Base-by-base conservation (phyloP, 2,888 invertebrate genomes). In the Aleiodes leptofemur region DNA sequence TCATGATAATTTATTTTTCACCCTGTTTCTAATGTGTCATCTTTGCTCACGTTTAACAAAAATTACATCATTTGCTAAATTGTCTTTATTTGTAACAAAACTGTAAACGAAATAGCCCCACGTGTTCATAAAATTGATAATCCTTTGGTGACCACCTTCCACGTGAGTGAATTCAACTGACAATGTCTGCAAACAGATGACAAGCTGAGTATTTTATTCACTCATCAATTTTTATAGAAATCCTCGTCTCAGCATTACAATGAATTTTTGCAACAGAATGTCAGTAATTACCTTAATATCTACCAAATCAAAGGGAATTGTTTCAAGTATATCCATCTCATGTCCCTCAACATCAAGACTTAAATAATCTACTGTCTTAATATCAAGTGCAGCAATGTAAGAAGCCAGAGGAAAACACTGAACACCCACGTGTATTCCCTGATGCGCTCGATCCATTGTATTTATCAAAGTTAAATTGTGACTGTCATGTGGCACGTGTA, bases 281-380 rank as follows among this genome's bases (percentile, higher is more conserved):
- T 23, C 23, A 23, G 23, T 23, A 23, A 23, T 78, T 81, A 89
- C 90, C 84, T 87, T 87, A 53, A 92, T 91, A 76, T 91, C 86
- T 8, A 91, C 84, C 72, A 86, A 86, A 59, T 91, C 87, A 80
- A 91, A 92, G 8, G 91, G 91, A 80, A 92, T 90, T 1, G 91
- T 91, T 81, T 90, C 86, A 14, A 92, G 84, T 13, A 92, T 90
- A 7, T 90, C 88, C 16, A 91, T 84, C 83, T 92, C 92, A 55
- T 88, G 86, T 1, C 92, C 92, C 80, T 92, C 92, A 11, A 92
- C 90, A 80, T 92, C 92, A 29, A 92, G 86, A 81, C 91, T 91
- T 79, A 92, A 91, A 82, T 91, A 92, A 83, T 92, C 91, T 4
- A 92, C 85, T 0, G 86, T 85, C n/a, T 90, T 89, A 31, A 88